Evolutionary conservation across 1,140 invertebrate genomes (phyloP).

Genomic region (Macrobrachium rosenbergii): DNA sequence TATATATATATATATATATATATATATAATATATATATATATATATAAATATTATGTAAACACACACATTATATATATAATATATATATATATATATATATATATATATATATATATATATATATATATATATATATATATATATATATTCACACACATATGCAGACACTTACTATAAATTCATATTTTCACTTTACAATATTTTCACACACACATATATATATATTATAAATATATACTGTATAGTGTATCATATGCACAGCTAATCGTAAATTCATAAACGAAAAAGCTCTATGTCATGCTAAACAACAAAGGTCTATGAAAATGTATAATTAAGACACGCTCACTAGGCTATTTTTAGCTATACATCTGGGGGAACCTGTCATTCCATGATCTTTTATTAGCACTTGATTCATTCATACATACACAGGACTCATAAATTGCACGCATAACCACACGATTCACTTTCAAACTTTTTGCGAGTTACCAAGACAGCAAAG

Average conservation of each 20-base stretch:
- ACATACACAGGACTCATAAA: too few species aligned
- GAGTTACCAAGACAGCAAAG: too few species aligned
- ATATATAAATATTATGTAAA: not conserved
- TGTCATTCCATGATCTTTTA: not conserved
- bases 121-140: slow-evolving; percentile 10
- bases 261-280: not conserved
- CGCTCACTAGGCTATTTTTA: not conserved
- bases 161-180: not conserved
- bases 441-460: too few species aligned
- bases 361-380: not conserved
- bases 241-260: not conserved
- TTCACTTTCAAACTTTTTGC: too few species aligned
- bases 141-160: too few species aligned
- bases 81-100: slow-evolving; percentile 20
- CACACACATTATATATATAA: slow-evolving; percentile 17
- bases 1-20: not conserved
- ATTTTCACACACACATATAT: not conserved
- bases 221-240: too few species aligned
- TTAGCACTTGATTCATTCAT: not conserved
- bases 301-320: too few species aligned
- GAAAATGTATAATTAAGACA: too few species aligned
- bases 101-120: slow-evolving; percentile 23
- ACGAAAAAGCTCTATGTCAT: too few species aligned
- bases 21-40: not conserved
- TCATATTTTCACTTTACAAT: not conserved